Conservation (phyloP, 1,140 invertebrate species). For the Reticulitermes speratus region DNA sequence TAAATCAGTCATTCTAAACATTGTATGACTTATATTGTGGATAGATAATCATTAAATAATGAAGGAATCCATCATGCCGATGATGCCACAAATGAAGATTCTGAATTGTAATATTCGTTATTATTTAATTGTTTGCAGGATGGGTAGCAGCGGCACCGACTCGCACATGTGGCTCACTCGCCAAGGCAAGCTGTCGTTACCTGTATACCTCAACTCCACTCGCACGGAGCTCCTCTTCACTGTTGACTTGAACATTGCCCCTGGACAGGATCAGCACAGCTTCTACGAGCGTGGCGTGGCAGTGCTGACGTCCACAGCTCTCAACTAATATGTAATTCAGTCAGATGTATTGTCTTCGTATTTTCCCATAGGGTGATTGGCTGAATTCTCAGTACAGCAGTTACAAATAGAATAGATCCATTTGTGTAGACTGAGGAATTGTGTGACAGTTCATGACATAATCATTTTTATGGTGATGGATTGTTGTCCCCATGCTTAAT, state of each 20-base stretch:
- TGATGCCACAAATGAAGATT: too few relatives aligned
- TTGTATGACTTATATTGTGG: too few relatives aligned
- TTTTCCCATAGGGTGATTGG: too few relatives aligned
- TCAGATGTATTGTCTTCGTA: neutral
- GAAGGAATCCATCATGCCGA: too few relatives aligned
- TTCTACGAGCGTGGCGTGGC: slow-evolving; percentile 98
- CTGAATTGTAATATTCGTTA: neutral
- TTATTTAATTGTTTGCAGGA: neutral
- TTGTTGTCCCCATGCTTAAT: too few relatives aligned
- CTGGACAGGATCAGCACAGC: slow-evolving; percentile 82
- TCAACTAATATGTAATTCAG: slow-evolving; percentile 62
- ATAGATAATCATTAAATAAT: too few relatives aligned
- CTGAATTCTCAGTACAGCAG: too few relatives aligned
- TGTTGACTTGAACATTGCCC: slow-evolving; percentile 86
- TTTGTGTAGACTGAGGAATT: too few relatives aligned
- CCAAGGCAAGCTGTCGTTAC: slow-evolving; percentile 74
- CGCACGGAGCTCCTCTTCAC: slow-evolving; percentile 93
- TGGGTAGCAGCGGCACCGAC: slow-evolving; percentile 49
- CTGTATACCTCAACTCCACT: slow-evolving; percentile 96
- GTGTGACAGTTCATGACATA: too few relatives aligned
- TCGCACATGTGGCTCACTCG: neutral
- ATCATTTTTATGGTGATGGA: too few relatives aligned
- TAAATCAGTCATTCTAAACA: too few relatives aligned
- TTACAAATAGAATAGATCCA: too few relatives aligned
- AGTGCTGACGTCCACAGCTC: slow-evolving; percentile 83